A percentile compares a stretch with the other conserved stretches of the same genome.
These are phyloP conservation scores for Phoenoteleia sp. DNA, from an alignment of 2,888 invertebrate genomes.

Conservation along the genomic window DNA sequence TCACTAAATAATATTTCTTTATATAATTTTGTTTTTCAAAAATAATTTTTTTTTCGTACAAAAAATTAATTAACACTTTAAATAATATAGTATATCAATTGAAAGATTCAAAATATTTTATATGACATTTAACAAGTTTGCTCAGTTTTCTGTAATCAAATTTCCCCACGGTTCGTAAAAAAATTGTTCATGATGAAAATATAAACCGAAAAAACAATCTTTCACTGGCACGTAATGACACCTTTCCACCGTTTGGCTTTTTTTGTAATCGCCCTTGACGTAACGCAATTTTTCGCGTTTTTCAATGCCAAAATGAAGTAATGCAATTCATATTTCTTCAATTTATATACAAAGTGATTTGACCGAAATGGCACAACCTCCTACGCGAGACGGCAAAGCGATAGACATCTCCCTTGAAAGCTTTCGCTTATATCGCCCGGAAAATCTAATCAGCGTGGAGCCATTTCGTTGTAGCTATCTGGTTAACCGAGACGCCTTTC, in stretches of 20 bases:
- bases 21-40: too few relatives aligned
- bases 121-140: too few relatives aligned
- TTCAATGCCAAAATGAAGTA: conserved; percentile 21
- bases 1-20: too few relatives aligned
- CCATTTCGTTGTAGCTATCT: conserved; percentile 64
- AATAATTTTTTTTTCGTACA: too few relatives aligned
- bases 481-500: conserved; percentile 62
- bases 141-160: too few relatives aligned
- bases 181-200: too few relatives aligned
- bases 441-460: conserved; percentile 71
- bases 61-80: too few relatives aligned
- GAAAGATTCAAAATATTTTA: too few relatives aligned
- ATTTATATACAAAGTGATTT: conserved; percentile 59
- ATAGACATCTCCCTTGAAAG: conserved; percentile 64
- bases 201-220: background rate
- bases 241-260: background rate
- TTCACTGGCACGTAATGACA: background rate
- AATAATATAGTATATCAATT: too few relatives aligned
- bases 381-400: conserved; percentile 39
- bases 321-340: conserved; percentile 55
- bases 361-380: conserved; percentile 46
- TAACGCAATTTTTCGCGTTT: conserved; percentile 19
- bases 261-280: background rate
- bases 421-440: conserved; percentile 66
- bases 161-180: too few relatives aligned